Conservation (phyloP, 1,140 invertebrate genomes). For the Pseudomyrmex sp. region DNA sequence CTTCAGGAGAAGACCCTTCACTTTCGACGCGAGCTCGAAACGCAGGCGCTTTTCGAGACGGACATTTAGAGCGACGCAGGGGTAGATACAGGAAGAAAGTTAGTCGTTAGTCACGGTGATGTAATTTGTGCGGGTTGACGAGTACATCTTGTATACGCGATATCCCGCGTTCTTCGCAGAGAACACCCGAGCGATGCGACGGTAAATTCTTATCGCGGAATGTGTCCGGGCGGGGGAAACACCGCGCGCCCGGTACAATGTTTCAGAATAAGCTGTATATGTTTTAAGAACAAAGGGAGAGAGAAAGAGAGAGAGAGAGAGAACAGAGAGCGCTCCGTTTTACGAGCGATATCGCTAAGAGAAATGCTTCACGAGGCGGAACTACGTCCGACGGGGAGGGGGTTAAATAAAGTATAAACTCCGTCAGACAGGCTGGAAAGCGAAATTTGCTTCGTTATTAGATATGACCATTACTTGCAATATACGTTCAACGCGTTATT, state of each 20-base stretch:
- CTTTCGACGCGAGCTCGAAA: constrained; percentile 20
- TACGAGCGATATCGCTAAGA: constrained; percentile 52
- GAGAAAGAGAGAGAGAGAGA: no score
- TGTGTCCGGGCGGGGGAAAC: constrained; percentile 24
- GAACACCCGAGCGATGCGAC: not conserved
- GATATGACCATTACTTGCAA: constrained; percentile 47
- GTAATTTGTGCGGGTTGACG: constrained; percentile 65
- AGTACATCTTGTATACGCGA: constrained; percentile 39
- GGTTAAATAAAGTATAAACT: constrained; percentile 63
- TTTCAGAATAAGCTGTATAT: constrained; percentile 43
- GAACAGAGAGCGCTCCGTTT: constrained; percentile 30
- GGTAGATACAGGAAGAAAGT: constrained; percentile 44
- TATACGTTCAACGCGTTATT: constrained; percentile 48
- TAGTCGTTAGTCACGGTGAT: constrained; percentile 16
- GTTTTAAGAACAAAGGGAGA: constrained; percentile 46
- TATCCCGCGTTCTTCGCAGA: constrained; percentile 26
- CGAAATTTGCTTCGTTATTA: constrained; percentile 60
- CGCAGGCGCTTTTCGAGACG: not conserved
- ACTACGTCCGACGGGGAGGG: constrained; percentile 4
- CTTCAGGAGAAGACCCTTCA: not conserved
- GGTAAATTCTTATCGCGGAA: constrained; percentile 66
- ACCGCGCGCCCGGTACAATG: constrained; percentile 30
- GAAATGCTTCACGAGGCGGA: constrained; percentile 28
- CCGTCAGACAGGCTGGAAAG: constrained; percentile 40
- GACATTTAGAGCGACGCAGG: not conserved